Conservation (phyloP, 2,797 vertebrate genomes). For the Echiichthys vipera region DNA sequence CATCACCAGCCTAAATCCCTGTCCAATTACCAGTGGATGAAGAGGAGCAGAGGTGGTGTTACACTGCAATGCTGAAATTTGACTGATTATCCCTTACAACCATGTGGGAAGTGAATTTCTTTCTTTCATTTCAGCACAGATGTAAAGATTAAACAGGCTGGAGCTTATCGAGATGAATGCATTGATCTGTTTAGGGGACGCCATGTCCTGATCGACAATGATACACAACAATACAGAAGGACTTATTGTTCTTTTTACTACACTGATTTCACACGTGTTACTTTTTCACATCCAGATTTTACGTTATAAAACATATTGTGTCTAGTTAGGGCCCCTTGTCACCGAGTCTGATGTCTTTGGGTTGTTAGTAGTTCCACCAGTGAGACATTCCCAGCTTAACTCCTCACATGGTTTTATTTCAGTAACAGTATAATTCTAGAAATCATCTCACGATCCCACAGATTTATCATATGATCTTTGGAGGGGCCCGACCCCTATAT, state of each 20-base stretch:
- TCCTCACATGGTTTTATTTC: background rate
- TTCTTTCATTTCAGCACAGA: background rate
- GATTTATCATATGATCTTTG: background rate
- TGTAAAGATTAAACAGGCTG: slow-evolving; percentile 1
- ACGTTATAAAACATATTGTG: background rate
- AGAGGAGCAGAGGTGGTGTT: slow-evolving; percentile 56
- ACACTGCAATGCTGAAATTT: slow-evolving; percentile 41
- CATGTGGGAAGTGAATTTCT: background rate
- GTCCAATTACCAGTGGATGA: slow-evolving; percentile 54
- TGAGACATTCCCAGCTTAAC: background rate
- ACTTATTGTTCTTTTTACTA: no score
- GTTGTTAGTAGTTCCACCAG: background rate
- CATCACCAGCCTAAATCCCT: slow-evolving; percentile 48
- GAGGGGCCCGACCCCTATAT: background rate
- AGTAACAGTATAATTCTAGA: background rate
- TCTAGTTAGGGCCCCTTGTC: background rate
- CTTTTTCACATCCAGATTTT: background rate
- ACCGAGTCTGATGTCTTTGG: no score
- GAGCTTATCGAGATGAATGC: background rate
- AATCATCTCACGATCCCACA: background rate
- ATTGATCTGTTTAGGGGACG: background rate
- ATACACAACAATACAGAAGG: no score
- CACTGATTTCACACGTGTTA: no score
- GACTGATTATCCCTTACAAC: slow-evolving; percentile 30
- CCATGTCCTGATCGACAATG: background rate